Evolutionary conservation across 1,140 invertebrate genomes (phyloP).

Genomic region (Brachionus koreanus): DNA sequence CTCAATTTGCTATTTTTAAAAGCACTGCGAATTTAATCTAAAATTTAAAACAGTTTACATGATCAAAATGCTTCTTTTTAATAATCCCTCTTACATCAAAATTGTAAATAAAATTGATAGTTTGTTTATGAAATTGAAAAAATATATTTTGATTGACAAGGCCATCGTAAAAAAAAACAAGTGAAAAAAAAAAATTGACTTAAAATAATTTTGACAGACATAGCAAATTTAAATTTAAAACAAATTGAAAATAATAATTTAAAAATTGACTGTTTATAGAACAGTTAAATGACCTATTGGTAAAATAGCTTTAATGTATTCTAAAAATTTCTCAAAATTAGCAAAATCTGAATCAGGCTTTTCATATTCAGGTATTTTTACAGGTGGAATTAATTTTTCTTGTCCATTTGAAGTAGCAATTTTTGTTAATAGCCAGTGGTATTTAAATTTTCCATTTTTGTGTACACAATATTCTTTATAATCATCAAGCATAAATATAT

Average conservation of each 20-base stretch:
- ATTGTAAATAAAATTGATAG: neutral
- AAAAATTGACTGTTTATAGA: neutral
- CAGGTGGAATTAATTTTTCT: neutral
- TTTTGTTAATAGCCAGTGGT: neutral
- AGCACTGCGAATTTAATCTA: neutral
- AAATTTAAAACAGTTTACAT: neutral
- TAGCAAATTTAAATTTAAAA: neutral
- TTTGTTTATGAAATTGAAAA: neutral
- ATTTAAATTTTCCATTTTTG: neutral
- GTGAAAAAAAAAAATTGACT: neutral
- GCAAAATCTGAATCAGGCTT: neutral
- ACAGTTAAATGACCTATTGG: neutral
- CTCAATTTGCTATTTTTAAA: neutral
- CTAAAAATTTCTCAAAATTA: neutral
- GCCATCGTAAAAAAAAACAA: neutral
- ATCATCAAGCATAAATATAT: neutral
- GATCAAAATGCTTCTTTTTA: neutral
- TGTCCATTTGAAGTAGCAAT: neutral
- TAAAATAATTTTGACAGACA: neutral
- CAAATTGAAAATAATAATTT: neutral
- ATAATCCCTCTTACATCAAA: neutral
- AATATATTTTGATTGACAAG: neutral
- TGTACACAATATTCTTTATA: neutral
- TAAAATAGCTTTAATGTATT: neutral
- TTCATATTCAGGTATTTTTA: neutral